Conservation (phyloP, 1,140 invertebrate species). For the Fopius arisanus region DNA sequence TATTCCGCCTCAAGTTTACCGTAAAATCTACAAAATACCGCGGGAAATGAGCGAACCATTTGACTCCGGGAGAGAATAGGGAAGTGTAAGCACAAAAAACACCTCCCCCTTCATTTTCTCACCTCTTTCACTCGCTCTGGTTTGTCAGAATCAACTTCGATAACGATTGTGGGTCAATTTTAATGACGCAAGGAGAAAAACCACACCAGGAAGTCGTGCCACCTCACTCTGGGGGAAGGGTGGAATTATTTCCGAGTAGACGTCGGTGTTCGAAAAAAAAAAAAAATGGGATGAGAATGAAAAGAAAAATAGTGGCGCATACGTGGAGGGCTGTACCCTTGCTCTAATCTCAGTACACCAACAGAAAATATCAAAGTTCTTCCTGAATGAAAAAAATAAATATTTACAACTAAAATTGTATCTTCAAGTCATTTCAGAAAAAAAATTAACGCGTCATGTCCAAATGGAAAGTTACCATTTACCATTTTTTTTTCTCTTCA, state of each 20-base stretch:
- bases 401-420: too few relatives aligned
- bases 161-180: constrained; percentile 35
- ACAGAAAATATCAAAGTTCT: too few relatives aligned
- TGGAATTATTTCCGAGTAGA: constrained; percentile 2
- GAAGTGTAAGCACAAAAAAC: not conserved
- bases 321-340: not conserved
- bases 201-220: not conserved
- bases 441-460: too few relatives aligned
- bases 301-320: not conserved
- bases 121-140: not conserved
- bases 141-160: constrained; percentile 20
- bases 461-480: too few relatives aligned
- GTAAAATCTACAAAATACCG: not conserved
- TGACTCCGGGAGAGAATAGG: not conserved
- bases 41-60: not conserved
- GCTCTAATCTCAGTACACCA: too few relatives aligned
- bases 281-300: constrained; percentile 1
- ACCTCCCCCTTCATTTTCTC: constrained; percentile 7
- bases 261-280: not conserved
- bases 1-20: not conserved
- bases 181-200: constrained; percentile 25
- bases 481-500: too few relatives aligned
- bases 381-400: too few relatives aligned
- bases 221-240: constrained; percentile 25
- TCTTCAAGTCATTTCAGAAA: too few relatives aligned